Percentiles rank a stretch among this genome's conserved stretches.
These are phyloP conservation scores for Pungitius pungitius DNA, from an alignment of 2,113 vertebrate species.

Conservation along the genomic window DNA sequence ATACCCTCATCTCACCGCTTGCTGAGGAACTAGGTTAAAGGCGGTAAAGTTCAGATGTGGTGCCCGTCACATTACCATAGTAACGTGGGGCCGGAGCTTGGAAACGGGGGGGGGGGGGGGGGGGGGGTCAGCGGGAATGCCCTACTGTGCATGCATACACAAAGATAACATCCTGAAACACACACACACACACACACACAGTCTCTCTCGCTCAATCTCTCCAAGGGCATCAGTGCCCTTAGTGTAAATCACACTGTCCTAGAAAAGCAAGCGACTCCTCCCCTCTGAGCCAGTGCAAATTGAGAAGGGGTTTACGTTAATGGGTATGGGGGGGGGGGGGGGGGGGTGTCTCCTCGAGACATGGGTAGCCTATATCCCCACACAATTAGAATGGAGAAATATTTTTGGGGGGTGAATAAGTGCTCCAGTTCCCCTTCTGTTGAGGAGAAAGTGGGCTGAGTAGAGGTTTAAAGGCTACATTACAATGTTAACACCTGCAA, in stretches of 20 bases:
- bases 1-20: neutral
- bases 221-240: slow-evolving; percentile 49
- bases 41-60: slow-evolving; percentile 20
- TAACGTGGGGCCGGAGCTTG: slow-evolving; percentile 40
- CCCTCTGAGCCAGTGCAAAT: slow-evolving; percentile 61
- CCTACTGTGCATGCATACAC: slow-evolving; percentile 38
- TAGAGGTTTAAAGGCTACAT: neutral
- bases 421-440: neutral
- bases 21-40: neutral
- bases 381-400: slow-evolving; percentile 9
- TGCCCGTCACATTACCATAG: slow-evolving; percentile 42
- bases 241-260: slow-evolving; percentile 46
- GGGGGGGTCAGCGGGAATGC: slow-evolving; percentile 35
- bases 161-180: slow-evolving; percentile 30
- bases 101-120: slow-evolving; percentile 22
- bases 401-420: neutral
- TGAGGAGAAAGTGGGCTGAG: too few species aligned
- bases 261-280: slow-evolving; percentile 50
- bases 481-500: neutral
- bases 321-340: slow-evolving; percentile 27
- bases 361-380: slow-evolving; percentile 36
- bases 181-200: neutral
- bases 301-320: slow-evolving; percentile 69
- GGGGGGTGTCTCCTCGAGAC: slow-evolving; percentile 27
- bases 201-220: slow-evolving; percentile 16